Evolutionary conservation across 1,140 invertebrate genomes (phyloP).

Genomic region (Heterodera schachtii): DNA sequence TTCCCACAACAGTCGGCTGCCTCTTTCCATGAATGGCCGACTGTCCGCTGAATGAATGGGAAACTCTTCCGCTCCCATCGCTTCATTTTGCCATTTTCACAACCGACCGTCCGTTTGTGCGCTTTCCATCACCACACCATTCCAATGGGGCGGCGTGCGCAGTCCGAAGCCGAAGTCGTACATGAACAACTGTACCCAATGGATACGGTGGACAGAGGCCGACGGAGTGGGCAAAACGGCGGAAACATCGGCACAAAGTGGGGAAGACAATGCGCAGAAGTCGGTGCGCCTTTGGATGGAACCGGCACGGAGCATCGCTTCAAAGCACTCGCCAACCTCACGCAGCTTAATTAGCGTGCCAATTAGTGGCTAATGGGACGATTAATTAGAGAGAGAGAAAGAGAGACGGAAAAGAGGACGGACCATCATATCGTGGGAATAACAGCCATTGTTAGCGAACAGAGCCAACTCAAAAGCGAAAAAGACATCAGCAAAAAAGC

Average conservation of each 20-base stretch:
- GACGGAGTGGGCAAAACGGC: not conserved
- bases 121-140: slow-evolving; percentile 30
- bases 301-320: not conserved
- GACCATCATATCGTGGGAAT: slow-evolving; percentile 53
- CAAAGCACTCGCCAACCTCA: slow-evolving; percentile 53
- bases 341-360: slow-evolving; percentile 35
- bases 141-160: slow-evolving; percentile 45
- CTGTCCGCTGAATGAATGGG: not conserved
- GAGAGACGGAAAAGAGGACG: not conserved
- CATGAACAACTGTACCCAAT: slow-evolving; percentile 54
- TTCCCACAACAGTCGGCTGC: slow-evolving; percentile 49
- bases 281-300: not conserved
- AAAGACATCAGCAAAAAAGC: not conserved
- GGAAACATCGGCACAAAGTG: not conserved
- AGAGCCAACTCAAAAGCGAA: slow-evolving; percentile 39
- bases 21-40: slow-evolving; percentile 17
- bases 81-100: slow-evolving; percentile 5
- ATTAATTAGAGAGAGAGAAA: not conserved
- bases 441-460: slow-evolving; percentile 56
- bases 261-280: not conserved
- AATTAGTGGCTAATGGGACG: not conserved
- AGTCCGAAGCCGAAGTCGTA: slow-evolving; percentile 56
- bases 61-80: not conserved
- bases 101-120: slow-evolving; percentile 26
- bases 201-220: slow-evolving; percentile 32